These are phyloP conservation scores for Nasonia longicornis DNA, from an alignment of 1,140 invertebrate genomes.

Conservation along the genomic window DNA sequence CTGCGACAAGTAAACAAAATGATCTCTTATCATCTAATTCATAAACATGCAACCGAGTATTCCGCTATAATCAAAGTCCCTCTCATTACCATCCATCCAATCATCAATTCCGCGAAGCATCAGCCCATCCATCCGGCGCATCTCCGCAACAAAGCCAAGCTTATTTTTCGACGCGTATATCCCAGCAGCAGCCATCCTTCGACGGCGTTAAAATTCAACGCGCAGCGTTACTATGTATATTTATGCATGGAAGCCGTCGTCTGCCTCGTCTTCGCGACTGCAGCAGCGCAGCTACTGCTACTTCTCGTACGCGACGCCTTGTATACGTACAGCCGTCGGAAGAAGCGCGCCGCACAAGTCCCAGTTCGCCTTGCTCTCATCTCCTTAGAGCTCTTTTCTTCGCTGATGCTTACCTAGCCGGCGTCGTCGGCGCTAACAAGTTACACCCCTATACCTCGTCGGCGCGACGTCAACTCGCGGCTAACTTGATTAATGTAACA, in stretches of 20 bases:
- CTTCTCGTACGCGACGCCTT: background rate
- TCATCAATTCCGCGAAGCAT: background rate
- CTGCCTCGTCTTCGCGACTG: conserved; percentile 49
- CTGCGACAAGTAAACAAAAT: no score
- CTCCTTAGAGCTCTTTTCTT: background rate
- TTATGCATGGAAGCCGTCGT: conserved; percentile 48
- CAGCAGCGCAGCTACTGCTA: no score
- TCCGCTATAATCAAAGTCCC: background rate
- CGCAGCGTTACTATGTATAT: conserved; percentile 41
- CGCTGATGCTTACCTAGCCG: background rate
- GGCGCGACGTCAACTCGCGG: conserved; percentile 44
- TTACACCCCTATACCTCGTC: background rate
- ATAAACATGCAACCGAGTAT: no score
- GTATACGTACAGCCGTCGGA: background rate
- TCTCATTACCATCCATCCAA: background rate
- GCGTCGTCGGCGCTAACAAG: background rate
- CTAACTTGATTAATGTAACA: conserved; percentile 58
- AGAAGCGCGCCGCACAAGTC: background rate
- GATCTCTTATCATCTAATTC: no score
- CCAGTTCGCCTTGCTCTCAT: background rate
- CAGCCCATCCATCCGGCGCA: background rate
- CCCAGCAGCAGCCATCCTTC: background rate
- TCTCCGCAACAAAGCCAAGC: background rate
- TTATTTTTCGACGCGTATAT: conserved; percentile 1
- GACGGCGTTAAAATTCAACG: conserved; percentile 30